phyloP scores from a whole-genome alignment of 2,888 invertebrate genomes.

The Drosophila birchii region DNA sequence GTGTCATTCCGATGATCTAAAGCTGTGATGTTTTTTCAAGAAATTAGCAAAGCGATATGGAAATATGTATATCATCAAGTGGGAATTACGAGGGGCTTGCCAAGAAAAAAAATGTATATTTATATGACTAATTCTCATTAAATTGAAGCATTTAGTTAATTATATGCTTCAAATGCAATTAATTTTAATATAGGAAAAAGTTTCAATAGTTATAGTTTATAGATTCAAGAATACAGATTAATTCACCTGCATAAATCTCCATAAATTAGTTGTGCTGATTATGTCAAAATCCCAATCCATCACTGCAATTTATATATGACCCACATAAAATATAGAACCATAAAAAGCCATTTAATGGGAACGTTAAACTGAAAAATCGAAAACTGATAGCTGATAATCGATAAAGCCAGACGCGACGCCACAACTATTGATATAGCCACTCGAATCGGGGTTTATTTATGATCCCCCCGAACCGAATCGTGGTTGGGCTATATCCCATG shows the following conservation, averaged over 20 bases:
- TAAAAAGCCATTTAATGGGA: constrained; percentile 1
- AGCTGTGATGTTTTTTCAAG: constrained; percentile 1
- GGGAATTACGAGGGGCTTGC: not conserved
- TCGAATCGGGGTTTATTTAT: constrained; percentile 40
- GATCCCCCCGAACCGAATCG: constrained; percentile 13
- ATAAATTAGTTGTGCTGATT: constrained; percentile 29
- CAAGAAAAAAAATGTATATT: not conserved
- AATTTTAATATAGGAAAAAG: not conserved
- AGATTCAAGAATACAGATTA: not conserved
- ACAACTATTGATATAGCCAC: constrained; percentile 32
- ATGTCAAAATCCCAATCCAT: constrained; percentile 39
- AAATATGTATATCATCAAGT: constrained; percentile 8
- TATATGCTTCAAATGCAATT: not conserved
- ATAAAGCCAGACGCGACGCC: constrained; percentile 27
- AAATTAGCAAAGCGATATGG: constrained; percentile 11
- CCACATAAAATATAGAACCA: constrained; percentile 35
- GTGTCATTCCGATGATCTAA: constrained; percentile 26
- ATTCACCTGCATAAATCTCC: not conserved
- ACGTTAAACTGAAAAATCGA: constrained; percentile 13
- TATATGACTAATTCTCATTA: not conserved
- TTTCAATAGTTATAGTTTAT: not conserved
- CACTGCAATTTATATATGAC: constrained; percentile 32
- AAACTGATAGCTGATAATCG: constrained; percentile 37
- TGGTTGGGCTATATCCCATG: constrained; percentile 26
- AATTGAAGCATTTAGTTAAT: not conserved